Conservation (phyloP, 2,113 vertebrate genomes). For the Chiloscyllium plagiosum region DNA sequence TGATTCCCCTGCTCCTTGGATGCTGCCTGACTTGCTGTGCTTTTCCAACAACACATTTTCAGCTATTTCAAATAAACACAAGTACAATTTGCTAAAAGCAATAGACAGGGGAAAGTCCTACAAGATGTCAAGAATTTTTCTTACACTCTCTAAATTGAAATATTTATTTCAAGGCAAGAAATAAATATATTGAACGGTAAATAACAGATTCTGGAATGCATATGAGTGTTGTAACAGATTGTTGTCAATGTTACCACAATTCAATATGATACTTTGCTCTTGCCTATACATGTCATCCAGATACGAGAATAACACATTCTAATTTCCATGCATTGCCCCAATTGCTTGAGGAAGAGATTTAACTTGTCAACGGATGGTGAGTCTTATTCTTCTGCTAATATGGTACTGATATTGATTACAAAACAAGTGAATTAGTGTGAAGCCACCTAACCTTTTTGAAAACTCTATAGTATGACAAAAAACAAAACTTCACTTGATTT, state of each 20-base stretch:
- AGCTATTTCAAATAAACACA: neutral
- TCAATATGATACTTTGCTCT: neutral
- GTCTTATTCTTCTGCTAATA: neutral
- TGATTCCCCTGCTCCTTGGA: too few species aligned
- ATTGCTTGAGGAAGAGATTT: neutral
- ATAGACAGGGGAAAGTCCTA: neutral
- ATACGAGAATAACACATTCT: neutral
- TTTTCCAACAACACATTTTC: too few species aligned
- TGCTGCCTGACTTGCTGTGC: too few species aligned
- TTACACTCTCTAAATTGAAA: neutral
- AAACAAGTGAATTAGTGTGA: neutral
- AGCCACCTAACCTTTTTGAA: neutral
- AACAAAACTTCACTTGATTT: neutral
- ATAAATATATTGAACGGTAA: neutral
- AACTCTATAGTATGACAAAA: neutral
- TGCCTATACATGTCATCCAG: neutral
- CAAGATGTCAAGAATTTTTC: neutral
- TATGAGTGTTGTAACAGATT: neutral
- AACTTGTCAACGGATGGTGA: neutral
- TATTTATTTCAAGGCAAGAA: neutral
- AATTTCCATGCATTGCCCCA: neutral
- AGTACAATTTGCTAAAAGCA: neutral
- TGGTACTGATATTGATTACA: neutral
- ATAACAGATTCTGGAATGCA: neutral
- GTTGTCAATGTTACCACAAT: too few species aligned